Base-by-base conservation (phyloP, 2,113 vertebrate species). In the Irena cyanogastra region DNA sequence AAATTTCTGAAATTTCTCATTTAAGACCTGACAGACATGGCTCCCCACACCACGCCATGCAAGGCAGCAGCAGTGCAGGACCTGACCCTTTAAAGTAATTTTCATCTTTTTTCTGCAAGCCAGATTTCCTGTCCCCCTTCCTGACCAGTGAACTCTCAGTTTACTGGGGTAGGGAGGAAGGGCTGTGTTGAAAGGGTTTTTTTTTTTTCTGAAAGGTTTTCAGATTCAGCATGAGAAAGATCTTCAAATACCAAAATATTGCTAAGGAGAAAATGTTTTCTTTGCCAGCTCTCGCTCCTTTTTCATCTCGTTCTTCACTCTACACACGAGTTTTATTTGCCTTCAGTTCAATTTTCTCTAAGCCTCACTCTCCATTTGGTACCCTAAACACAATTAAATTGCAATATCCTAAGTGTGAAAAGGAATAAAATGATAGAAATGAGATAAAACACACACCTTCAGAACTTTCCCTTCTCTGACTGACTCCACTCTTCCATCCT, bases 391-490 rank as follows among this genome's bases (percentile, higher is more conserved):
- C 45, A 82, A 69, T 61, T 88, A 56, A 77, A 83, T 64, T 86
- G 54, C 57, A 94, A 45, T 66, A 79, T 57, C 47, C 41, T 28
- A n/a, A 77, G 37, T 50, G 31, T 89, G 87, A 92, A 90, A 33
- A 85, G 61, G 63, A 90, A 94, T 76, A 44, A 93, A 95, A 87
- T 61, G 11, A 41, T 69, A 54, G 61, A 83, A 94, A 92, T 74
- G 22, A 47, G 50, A 71, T 83, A 90, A 91, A 93, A 93, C 42
- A 83, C 31, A 68, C 53, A 69, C 68, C 60, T 91, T 79, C 50
- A 84, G 71, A 81, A 88, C 39, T 74, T 86, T 42, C 20, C n/a
- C 16, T 87, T 57, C 80, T 84, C 59, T 74, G 33, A 26, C 69
- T 90, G 47, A 24, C 68, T 93, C 44, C 26, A 5, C 35, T 42